A percentile compares a stretch with the other conserved stretches of the same genome.
Evolutionary conservation across 2,113 vertebrate species (phyloP).

Genomic region (Toxostoma redivivum): DNA sequence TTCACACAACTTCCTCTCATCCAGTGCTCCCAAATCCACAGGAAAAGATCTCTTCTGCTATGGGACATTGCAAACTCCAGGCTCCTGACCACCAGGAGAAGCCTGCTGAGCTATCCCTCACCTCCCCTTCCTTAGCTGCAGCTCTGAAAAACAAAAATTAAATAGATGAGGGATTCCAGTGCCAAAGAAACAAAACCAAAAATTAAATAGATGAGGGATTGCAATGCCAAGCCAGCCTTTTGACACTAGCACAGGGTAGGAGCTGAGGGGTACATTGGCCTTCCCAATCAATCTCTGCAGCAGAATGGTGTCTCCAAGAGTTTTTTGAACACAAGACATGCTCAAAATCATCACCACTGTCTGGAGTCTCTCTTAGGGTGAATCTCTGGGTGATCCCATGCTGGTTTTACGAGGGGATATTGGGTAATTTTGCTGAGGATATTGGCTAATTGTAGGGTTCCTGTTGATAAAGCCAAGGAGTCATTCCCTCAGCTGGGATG

Average conservation of each 20-base stretch:
- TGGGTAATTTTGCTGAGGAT: background rate
- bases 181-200: background rate
- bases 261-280: background rate
- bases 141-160: background rate
- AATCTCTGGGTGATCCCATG: background rate
- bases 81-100: background rate
- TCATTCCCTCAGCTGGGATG: background rate
- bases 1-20: background rate
- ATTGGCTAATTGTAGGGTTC: background rate
- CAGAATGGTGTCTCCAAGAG: background rate
- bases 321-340: background rate
- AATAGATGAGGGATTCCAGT: background rate
- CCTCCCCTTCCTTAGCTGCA: background rate
- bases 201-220: background rate
- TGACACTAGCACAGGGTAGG: background rate
- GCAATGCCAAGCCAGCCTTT: background rate
- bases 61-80: background rate
- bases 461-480: background rate
- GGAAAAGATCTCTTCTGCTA: background rate
- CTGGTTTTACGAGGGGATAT: rapidly evolving
- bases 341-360: background rate
- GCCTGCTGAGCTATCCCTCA: background rate
- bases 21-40: background rate
- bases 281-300: background rate
- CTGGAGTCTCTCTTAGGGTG: background rate